Conservation (phyloP, 2,888 invertebrate genomes). For the Hypomecis punctinalis region DNA sequence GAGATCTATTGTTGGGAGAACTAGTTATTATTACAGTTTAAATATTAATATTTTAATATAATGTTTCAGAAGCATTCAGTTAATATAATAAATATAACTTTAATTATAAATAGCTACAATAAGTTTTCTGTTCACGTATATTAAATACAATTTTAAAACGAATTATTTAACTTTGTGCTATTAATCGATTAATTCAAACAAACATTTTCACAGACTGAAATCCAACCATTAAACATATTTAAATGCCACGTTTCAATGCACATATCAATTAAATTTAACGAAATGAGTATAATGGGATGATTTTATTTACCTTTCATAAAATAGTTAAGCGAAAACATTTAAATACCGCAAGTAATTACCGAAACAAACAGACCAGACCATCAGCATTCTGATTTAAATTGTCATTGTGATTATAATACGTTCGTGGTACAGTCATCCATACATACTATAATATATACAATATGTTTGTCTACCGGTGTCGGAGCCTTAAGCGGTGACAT, state of each 20-base stretch:
- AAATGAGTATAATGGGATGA: slow-evolving; percentile 19
- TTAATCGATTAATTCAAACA: background rate
- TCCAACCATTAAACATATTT: slow-evolving; percentile 7
- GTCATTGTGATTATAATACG: slow-evolving; percentile 15
- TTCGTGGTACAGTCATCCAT: background rate
- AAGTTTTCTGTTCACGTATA: no score
- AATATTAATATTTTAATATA: no score
- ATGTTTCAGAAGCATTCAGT: no score
- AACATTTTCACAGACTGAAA: background rate
- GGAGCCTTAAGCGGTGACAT: no score
- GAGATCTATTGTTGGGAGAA: no score
- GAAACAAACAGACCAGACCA: slow-evolving; percentile 28
- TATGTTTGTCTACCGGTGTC: no score
- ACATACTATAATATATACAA: background rate
- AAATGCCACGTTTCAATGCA: slow-evolving; percentile 4
- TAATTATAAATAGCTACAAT: no score
- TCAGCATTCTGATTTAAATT: slow-evolving; percentile 22
- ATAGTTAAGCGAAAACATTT: slow-evolving; percentile 22
- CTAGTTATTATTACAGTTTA: no score
- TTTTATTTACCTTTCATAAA: slow-evolving; percentile 24
- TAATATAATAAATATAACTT: no score
- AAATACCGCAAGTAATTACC: slow-evolving; percentile 25
- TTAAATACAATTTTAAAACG: no score
- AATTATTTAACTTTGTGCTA: no score
- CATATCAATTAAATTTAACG: slow-evolving; percentile 24